Evolutionary conservation across 1,140 invertebrate species (phyloP).

Genomic region (Drosophila pectinifera): DNA sequence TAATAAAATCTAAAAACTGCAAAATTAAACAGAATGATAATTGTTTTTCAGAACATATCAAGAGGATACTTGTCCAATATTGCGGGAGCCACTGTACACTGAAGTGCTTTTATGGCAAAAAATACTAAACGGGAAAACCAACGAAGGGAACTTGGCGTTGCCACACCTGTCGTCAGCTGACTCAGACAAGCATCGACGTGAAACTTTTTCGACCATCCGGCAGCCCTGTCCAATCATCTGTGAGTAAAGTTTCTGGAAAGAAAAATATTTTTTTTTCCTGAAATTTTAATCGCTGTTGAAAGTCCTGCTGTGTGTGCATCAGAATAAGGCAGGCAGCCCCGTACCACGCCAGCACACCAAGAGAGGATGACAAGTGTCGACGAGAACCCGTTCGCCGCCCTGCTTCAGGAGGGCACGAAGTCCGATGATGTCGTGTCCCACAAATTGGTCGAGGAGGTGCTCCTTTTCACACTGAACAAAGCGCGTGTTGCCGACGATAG

Average conservation of each 20-base stretch:
- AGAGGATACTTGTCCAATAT: no score
- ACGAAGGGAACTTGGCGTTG: not conserved
- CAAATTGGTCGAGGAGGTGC: constrained; percentile 67
- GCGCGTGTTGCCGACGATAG: not conserved
- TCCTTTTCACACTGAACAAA: constrained; percentile 75
- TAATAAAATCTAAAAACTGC: not conserved
- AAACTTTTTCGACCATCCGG: not conserved
- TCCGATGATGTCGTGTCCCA: constrained; percentile 63
- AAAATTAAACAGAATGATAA: no score
- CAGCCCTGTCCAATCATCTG: constrained; percentile 4
- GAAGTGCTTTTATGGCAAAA: not conserved
- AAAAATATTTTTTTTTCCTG: not conserved
- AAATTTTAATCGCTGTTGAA: not conserved
- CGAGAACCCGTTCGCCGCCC: constrained; percentile 75
- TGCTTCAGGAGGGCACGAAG: constrained; percentile 54
- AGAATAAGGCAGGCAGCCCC: not conserved
- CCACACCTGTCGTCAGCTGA: constrained; percentile 8
- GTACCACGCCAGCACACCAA: constrained; percentile 1
- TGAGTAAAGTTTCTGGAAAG: not conserved
- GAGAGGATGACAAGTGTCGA: constrained; percentile 62
- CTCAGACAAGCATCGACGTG: not conserved
- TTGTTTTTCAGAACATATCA: no score
- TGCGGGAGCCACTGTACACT: not conserved
- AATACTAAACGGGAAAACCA: not conserved
- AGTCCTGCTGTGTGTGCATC: not conserved